A percentile compares a stretch with the other conserved stretches of the same genome.
These are phyloP conservation scores for Dinomys branickii DNA, from an alignment of 2,113 vertebrate genomes.

Conservation along the genomic window DNA sequence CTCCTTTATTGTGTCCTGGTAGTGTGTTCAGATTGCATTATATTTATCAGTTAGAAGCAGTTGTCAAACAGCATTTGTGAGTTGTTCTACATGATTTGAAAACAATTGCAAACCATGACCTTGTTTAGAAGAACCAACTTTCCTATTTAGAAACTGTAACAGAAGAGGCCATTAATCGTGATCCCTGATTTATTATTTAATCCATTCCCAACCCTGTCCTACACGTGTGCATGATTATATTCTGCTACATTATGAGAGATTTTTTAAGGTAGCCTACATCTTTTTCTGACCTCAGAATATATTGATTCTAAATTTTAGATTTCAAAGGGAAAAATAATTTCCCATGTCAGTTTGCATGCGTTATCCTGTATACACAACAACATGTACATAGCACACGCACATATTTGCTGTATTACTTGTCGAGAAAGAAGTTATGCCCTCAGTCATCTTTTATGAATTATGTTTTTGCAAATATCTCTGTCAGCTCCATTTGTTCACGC, in stretches of 20 bases:
- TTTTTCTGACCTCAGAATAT: conserved; percentile 25
- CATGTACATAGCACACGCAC: background rate
- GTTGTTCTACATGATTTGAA: background rate
- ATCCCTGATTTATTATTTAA: background rate
- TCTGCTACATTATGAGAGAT: background rate
- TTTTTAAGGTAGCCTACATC: background rate
- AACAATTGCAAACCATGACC: background rate
- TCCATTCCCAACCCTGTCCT: background rate
- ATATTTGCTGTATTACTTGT: background rate
- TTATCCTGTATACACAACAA: background rate
- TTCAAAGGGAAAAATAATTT: conserved; percentile 7
- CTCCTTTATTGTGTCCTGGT: background rate
- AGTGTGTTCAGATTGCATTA: background rate
- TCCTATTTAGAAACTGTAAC: background rate
- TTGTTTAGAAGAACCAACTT: background rate
- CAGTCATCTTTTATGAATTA: conserved; percentile 16
- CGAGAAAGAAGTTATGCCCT: background rate
- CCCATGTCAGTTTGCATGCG: background rate
- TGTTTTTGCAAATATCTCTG: background rate
- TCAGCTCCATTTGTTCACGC: background rate
- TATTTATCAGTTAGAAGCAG: conserved; percentile 3
- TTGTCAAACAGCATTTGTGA: background rate
- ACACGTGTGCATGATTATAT: background rate
- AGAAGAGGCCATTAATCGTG: background rate
- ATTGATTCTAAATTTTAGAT: conserved; percentile 12